These are phyloP conservation scores for Oegoconia quadripuncta DNA, from an alignment of 2,888 invertebrate species.

Conservation along the genomic window DNA sequence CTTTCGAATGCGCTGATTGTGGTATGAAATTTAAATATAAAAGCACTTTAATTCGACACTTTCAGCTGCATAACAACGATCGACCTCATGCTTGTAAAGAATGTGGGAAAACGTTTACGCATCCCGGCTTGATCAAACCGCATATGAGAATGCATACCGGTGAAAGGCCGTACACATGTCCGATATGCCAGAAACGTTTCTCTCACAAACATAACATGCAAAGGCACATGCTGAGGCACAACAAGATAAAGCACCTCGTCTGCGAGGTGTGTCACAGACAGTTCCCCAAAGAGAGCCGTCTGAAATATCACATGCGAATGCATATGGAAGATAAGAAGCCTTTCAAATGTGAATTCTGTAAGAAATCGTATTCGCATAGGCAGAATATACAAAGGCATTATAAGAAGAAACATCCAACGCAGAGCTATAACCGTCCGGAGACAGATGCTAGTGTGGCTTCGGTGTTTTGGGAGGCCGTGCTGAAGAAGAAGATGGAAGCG, in stretches of 20 bases:
- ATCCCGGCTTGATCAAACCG: constrained; percentile 35
- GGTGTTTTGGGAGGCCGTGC: constrained; percentile 40
- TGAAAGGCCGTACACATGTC: constrained; percentile 39
- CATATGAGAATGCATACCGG: constrained; percentile 47
- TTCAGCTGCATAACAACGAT: constrained; percentile 37
- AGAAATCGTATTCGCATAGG: constrained; percentile 52
- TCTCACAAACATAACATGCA: constrained; percentile 44
- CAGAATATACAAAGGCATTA: constrained; percentile 58
- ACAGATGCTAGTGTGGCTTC: constrained; percentile 54
- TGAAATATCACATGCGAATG: constrained; percentile 20
- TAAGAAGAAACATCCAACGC: constrained; percentile 51
- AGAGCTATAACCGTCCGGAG: constrained; percentile 35
- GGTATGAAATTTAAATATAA: constrained; percentile 44
- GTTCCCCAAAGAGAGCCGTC: constrained; percentile 16
- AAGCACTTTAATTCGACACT: constrained; percentile 45
- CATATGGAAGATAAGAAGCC: constrained; percentile 40
- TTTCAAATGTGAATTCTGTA: constrained; percentile 47
- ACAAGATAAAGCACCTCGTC: constrained; percentile 13
- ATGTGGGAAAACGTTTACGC: constrained; percentile 34
- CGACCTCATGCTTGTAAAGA: constrained; percentile 27
- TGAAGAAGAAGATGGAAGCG: constrained; percentile 24
- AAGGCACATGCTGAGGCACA: constrained; percentile 32
- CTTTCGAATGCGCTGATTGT: constrained; percentile 23
- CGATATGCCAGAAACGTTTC: constrained; percentile 25
- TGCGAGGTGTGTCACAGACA: constrained; percentile 20